phyloP scores from a whole-genome alignment of 92 coral and sea anemone species.

The Heteractis magnifica region DNA sequence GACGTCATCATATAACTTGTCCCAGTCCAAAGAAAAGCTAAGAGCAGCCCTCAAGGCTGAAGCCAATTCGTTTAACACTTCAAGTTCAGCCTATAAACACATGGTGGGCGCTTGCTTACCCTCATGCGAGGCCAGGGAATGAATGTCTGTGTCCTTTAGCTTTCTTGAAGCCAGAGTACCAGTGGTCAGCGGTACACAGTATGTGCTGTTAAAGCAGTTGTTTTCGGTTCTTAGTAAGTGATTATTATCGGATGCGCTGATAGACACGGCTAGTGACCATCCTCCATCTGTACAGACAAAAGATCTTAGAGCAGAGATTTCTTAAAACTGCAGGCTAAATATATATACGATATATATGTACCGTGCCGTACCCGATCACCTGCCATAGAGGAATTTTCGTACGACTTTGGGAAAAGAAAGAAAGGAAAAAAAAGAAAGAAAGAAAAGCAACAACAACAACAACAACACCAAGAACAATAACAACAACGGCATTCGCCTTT shows the following conservation, averaged over 20 bases:
- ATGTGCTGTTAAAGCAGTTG: slow-evolving; percentile 28
- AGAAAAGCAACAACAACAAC: no score
- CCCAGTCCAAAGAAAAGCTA: no score
- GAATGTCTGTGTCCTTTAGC: slow-evolving; percentile 16
- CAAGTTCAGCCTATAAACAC: neutral
- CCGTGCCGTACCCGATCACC: no score
- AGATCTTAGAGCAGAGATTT: neutral
- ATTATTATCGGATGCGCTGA: slow-evolving; percentile 1
- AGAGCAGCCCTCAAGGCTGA: no score
- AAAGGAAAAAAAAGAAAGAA: no score
- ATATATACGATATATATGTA: no score
- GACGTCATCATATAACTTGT: no score
- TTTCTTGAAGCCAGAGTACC: slow-evolving; percentile 27
- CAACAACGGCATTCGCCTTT: no score
- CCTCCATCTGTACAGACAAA: slow-evolving; percentile 19
- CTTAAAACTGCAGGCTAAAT: no score
- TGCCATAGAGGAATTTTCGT: no score
- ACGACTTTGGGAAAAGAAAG: no score
- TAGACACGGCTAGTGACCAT: slow-evolving; percentile 30
- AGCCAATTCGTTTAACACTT: neutral
- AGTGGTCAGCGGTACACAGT: slow-evolving; percentile 21
- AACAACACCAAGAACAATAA: no score
- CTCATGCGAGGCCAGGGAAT: slow-evolving; percentile 21
- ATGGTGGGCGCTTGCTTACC: neutral
- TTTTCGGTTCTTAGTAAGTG: slow-evolving; percentile 19